Evolutionary conservation across 2,888 invertebrate species (phyloP).

Genomic region (Sympetrum striolatum): DNA sequence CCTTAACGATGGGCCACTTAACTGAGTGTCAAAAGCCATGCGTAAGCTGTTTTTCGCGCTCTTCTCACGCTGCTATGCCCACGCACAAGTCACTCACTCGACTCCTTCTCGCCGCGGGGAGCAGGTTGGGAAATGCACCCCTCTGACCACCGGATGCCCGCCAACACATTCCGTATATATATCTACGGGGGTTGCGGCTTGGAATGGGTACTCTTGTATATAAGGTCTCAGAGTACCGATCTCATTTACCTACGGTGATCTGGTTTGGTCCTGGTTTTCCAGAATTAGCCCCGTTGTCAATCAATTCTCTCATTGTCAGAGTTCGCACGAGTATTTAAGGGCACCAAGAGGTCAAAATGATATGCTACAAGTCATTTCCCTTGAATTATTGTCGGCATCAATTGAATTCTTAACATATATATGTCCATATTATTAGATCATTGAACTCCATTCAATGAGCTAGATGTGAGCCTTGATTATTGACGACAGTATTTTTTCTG

Average conservation of each 20-base stretch:
- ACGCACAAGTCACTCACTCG: not conserved
- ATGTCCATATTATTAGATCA: too few species aligned
- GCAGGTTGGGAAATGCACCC: not conserved
- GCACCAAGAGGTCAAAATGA: too few species aligned
- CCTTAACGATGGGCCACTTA: conserved; percentile 41
- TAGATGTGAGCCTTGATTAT: too few species aligned
- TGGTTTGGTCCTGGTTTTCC: not conserved
- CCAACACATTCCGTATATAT: not conserved
- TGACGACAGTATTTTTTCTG: too few species aligned
- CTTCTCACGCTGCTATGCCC: not conserved
- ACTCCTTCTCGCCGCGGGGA: conserved; percentile 4
- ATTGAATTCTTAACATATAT: too few species aligned
- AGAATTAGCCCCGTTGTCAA: not conserved
- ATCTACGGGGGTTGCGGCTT: not conserved
- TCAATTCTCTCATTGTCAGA: too few species aligned
- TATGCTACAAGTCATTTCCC: too few species aligned
- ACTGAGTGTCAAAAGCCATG: conserved; percentile 35
- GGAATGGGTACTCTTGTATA: not conserved
- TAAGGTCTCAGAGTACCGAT: too few species aligned
- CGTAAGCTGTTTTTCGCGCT: conserved; percentile 39
- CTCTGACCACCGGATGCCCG: not conserved
- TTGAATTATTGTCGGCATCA: too few species aligned
- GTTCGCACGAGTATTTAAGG: too few species aligned
- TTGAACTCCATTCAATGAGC: too few species aligned
- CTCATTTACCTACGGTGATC: not conserved